These are phyloP conservation scores for Lepidiolamprologus cunningtoni DNA, from an alignment of 2,113 vertebrate genomes.

Conservation along the genomic window DNA sequence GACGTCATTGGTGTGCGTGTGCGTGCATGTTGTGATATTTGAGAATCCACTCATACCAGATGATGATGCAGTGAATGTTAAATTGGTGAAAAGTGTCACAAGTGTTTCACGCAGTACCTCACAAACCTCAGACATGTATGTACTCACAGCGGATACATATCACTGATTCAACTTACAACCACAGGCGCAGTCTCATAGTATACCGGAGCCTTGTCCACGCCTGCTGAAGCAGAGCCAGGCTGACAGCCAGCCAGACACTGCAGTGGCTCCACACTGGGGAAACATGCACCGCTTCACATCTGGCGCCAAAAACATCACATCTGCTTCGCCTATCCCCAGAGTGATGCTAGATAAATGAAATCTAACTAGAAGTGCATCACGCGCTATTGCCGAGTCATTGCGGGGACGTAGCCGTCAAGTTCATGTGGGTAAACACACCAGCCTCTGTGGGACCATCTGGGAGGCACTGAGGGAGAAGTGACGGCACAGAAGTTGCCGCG, in stretches of 20 bases:
- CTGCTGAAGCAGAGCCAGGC: slow-evolving; percentile 43
- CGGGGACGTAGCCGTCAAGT: slow-evolving; percentile 1
- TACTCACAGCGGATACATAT: neutral
- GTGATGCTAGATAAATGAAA: slow-evolving; percentile 37
- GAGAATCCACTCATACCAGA: neutral
- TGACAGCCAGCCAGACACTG: slow-evolving; percentile 46
- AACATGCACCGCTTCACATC: slow-evolving; percentile 50
- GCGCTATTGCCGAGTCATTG: neutral
- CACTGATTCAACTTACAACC: neutral
- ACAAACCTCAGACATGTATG: neutral
- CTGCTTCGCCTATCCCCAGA: slow-evolving; percentile 31
- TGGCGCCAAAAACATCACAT: slow-evolving; percentile 55
- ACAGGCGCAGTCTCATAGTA: neutral
- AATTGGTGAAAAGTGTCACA: neutral
- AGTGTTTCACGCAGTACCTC: neutral
- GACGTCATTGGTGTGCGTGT: neutral
- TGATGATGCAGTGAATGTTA: neutral
- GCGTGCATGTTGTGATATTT: neutral
- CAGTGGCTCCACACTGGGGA: slow-evolving; percentile 12
- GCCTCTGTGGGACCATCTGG: slow-evolving; percentile 8
- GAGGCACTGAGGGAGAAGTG: neutral
- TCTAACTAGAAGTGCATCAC: slow-evolving; percentile 22
- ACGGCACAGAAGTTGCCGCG: neutral
- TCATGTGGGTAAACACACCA: slow-evolving; percentile 31
- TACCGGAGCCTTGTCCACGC: neutral